Base-by-base conservation (phyloP, 2,888 invertebrate species). In the Celastrina argiolus region DNA sequence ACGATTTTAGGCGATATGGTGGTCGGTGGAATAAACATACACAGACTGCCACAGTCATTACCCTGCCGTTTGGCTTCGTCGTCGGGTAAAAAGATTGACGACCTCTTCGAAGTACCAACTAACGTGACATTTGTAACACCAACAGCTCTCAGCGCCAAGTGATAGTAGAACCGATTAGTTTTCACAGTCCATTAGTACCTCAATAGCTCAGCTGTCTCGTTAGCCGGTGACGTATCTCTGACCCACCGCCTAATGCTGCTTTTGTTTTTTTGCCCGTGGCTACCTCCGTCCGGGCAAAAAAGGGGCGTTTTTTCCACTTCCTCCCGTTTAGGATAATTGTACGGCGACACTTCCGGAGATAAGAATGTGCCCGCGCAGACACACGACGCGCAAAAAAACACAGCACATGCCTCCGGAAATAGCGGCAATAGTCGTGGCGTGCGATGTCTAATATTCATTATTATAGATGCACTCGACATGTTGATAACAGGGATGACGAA, bases 341-440 rank as follows among this genome's bases (percentile, higher is more conserved):
- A 51, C 51, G 51, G 51, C 45, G 34, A 12, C 59, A 59, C 59
- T 59, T 59, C 59, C 59, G 59, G 16, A 16, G 59, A 28, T 31
- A 59, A 26, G 51, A 51, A 51, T 51, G 51, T 22, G 51, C 22
- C 51, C 26, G 51, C 22, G 51, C 51, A 14, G 59, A 59, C 59
- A 59, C 34, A 59, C 59, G 59, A 34, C 59, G 59, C 59, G 34
- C 59, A 59, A 59, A 59, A 59, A 59, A 59, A 59, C 31, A 16
- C 2, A 34, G 8, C 34, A 51, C 51, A 51, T 51, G 34, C 58
- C 58, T 31, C 31, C 34, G 59, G 59, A 59, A 34, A 59, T 34
- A 31, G 16, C 59, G 59, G 59, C 34, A 59, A 34, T 31, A 59
- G 22, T 10, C 51, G 22, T 22, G 26, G 51, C 22, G 12, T 4